These are phyloP conservation scores for Myotis myotis DNA, from an alignment of 2,797 vertebrate species.

Conservation along the genomic window DNA sequence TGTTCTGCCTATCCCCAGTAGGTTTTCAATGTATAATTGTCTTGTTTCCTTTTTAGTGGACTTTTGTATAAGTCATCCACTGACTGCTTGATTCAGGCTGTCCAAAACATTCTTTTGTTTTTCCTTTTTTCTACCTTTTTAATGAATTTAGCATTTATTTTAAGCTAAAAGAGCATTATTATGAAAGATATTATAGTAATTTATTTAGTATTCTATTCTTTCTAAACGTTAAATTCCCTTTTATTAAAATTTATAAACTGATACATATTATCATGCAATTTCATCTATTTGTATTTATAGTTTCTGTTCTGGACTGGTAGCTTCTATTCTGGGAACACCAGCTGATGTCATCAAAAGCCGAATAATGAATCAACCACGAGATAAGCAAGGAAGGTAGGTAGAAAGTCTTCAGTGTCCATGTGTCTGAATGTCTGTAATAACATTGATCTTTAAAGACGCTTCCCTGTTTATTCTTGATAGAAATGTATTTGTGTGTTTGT, in stretches of 20 bases:
- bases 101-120: slow-evolving; percentile 69
- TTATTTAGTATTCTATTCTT: background rate
- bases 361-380: slow-evolving; percentile 92
- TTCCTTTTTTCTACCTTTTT: background rate
- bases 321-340: slow-evolving; percentile 90
- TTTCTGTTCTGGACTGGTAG: slow-evolving; percentile 89
- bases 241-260: background rate
- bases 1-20: background rate
- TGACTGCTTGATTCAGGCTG: slow-evolving; percentile 88
- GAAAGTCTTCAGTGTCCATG: background rate
- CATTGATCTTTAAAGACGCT: background rate
- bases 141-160: slow-evolving; percentile 14
- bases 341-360: slow-evolving; percentile 92
- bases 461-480: background rate
- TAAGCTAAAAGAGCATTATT: slow-evolving; percentile 10
- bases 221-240: background rate
- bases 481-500: slow-evolving; percentile 6
- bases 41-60: slow-evolving; percentile 83
- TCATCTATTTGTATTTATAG: slow-evolving; percentile 78
- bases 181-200: background rate
- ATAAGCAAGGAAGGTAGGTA: slow-evolving; percentile 86
- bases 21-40: background rate
- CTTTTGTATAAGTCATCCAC: slow-evolving; percentile 89
- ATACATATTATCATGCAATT: background rate
- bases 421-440: background rate